Conservation (phyloP, 2,113 vertebrate species). For the Tragelaphus imberbis region DNA sequence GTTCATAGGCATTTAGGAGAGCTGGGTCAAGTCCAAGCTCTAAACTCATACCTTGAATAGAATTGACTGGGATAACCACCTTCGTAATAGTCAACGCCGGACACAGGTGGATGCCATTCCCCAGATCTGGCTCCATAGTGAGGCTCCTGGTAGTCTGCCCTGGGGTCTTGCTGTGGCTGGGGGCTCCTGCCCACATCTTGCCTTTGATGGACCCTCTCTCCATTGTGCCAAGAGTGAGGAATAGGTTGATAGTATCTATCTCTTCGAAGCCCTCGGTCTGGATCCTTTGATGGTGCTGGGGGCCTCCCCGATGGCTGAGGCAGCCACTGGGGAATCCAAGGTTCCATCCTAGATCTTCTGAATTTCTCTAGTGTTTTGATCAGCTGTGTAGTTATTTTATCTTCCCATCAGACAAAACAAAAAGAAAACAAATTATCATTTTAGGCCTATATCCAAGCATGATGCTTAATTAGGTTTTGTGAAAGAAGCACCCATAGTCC, state of each 20-base stretch:
- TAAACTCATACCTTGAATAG: slow-evolving; percentile 71
- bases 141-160: accelerated
- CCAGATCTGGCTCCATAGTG: not conserved
- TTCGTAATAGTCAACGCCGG: not conserved
- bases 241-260: not conserved
- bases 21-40: not conserved
- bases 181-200: slow-evolving; percentile 1
- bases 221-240: not conserved
- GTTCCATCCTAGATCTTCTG: slow-evolving; percentile 70
- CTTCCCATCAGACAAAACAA: slow-evolving; percentile 50
- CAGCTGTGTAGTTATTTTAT: slow-evolving; percentile 4
- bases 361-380: not conserved
- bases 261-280: not conserved
- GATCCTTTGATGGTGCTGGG: not conserved
- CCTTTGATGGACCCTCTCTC: slow-evolving; percentile 52
- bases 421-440: not conserved
- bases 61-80: not conserved
- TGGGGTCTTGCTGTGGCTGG: slow-evolving; percentile 42
- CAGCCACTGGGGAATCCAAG: slow-evolving; percentile 4
- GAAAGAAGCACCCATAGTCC: not conserved
- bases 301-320: slow-evolving; percentile 28
- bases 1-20: not conserved
- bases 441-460: not conserved
- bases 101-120: not conserved
- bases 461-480: not conserved